Base-by-base conservation (phyloP, 2,113 vertebrate species). In the Bufo bufo region DNA sequence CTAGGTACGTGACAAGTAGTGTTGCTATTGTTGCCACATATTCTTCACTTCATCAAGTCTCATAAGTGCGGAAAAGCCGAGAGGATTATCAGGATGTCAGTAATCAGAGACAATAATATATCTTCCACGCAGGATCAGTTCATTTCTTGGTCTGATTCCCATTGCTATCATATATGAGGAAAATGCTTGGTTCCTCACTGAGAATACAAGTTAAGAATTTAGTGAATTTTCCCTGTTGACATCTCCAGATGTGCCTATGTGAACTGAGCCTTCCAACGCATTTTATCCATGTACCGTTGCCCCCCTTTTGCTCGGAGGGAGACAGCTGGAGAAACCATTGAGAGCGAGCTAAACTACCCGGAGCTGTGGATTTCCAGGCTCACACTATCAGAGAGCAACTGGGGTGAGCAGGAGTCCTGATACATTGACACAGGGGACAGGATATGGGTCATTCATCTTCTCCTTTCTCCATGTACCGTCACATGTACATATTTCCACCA, bases 231-330 rank as follows among this genome's bases (percentile, higher is more conserved):
- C 54, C 78, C 61, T 66, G 16, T 66, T 63, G 52, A 50, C 69
- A 85, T 72, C 83, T 85, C 83, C 83, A 85, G 83, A 85, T 85
- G 83, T 75, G 83, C 52, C 83, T 72, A 59, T 85, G 83, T 45
- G 69, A 85, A 84, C 50, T 4, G 14, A 74, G 23, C 20, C 47
- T 75, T 33, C 69, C 23, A 43, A 54, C 23, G 12, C 43, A 84
- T 49, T 69, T 50, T 65, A 20, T 75, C 72, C 19, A 50, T 54
- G n/a, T 33, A 11, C 82, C 66, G 50, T 16, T 69, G 59, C 82
- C 82, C 65, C 61, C 66, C 47, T 69, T 33, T 43, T 52, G 65
- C 66, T 75, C 52, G 16, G 82, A 11, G 69, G 83, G 69, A 54
- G 69, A 85, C 83, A 85, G 83, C 83, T 85, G 83, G 52, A 72